Evolutionary conservation across 2,113 vertebrate genomes (phyloP).

Genomic region (Sporophila hypoxantha): DNA sequence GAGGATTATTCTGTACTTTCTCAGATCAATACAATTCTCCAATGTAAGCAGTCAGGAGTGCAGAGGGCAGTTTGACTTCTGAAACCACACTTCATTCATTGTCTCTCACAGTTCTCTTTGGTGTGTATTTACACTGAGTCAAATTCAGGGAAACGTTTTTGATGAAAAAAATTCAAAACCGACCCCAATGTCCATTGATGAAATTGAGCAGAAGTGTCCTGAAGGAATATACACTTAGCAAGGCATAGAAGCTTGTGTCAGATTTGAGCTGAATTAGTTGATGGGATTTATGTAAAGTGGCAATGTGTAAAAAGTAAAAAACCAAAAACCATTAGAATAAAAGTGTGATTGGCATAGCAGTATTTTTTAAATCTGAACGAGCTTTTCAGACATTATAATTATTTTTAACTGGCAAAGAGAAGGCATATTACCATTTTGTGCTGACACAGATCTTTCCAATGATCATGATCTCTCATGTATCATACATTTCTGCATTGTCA

Average conservation of each 20-base stretch:
- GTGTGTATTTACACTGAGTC: neutral
- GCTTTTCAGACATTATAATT: accelerated
- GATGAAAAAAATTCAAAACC: neutral
- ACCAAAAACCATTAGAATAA: accelerated
- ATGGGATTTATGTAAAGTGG: neutral
- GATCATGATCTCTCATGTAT: accelerated
- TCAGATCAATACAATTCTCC: neutral
- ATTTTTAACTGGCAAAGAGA: neutral
- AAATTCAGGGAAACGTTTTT: neutral
- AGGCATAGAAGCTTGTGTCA: neutral
- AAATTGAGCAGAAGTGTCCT: neutral
- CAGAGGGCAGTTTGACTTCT: neutral
- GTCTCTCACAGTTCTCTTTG: neutral
- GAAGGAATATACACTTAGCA: neutral
- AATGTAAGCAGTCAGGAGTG: neutral
- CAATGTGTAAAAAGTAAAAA: neutral
- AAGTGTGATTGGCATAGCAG: neutral
- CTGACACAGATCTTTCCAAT: neutral
- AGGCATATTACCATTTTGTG: neutral
- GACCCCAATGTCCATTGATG: neutral
- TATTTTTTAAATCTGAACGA: neutral
- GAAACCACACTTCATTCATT: neutral
- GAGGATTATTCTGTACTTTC: no score
- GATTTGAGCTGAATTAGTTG: neutral
- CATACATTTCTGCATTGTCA: neutral